Evolutionary conservation across 2,797 vertebrate genomes (phyloP), one percentile per base, ranked within the genome.

Genomic region (Acrocephalus scirpaceus): DNA sequence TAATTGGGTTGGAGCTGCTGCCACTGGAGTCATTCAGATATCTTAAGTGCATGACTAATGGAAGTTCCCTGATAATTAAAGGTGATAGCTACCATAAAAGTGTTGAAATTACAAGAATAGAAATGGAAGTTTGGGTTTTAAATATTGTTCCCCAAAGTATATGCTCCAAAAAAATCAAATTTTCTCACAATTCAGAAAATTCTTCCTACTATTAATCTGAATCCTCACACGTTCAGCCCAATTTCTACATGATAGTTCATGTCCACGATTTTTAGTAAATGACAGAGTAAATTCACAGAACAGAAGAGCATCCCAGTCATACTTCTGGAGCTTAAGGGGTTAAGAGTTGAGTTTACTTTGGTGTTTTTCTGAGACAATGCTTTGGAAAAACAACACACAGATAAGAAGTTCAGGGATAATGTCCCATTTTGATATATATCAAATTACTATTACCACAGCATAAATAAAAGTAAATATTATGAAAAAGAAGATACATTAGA

Each of bases 61-160:
- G 76, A 73, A 91, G 34, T 71, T 92, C 62, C 44, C 18, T 75
- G 66, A 65, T 88, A 94, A 90, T 88, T 93, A 84, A 51, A 86
- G 54, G 88, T 88, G 73, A 88, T 84, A 86, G 38, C 45, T 83
- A n/a, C 36, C 34, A 38, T 72, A 66, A 34, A 86, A 86, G 21
- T 58, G 11, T 64, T 76, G 53, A 87, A 94, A 90, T 77, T 40
- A 40, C 26, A 67, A 53, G 34, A 88, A 57, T 1, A 77, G 65
- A 80, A 71, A 80, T 47, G 42, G 54, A 90, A 69, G n/a, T 32
- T 47, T 74, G 25, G 4, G 17, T 67, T 93, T 85, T 62, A 89
- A 84, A 79, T 57, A 40, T 27, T 58, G n/a, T 42, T 94, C 65
- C 61, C 47, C 48, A 48, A 65, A 51, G 48, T 2, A 13, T 65